Conservation (phyloP, 2,797 vertebrate genomes). For the Pseudochirops cupreus region DNA sequence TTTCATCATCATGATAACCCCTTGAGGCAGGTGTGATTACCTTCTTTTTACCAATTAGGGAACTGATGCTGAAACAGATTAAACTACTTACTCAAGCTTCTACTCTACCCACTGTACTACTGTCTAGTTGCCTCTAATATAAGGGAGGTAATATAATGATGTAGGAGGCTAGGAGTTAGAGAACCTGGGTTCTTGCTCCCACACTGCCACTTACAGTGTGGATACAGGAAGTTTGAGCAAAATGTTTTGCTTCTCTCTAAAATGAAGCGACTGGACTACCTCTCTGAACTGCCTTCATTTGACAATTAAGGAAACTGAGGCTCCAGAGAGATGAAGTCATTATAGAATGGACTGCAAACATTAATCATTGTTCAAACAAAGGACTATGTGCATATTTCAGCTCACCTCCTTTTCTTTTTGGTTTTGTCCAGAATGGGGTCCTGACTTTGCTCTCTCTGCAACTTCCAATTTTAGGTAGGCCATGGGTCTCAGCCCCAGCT, state of each 20-base stretch:
- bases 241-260: background rate
- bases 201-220: background rate
- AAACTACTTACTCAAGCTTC: background rate
- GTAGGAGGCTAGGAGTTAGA: background rate
- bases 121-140: background rate
- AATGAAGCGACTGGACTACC: background rate
- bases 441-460: background rate
- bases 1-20: background rate
- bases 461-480: background rate
- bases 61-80: background rate
- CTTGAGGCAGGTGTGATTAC: background rate
- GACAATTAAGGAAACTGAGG: conserved; percentile 27
- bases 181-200: background rate
- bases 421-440: background rate
- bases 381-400: background rate
- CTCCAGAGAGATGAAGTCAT: background rate
- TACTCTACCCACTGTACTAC: background rate
- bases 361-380: background rate
- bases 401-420: conserved; percentile 8
- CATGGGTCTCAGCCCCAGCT: background rate
- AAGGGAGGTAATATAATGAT: background rate
- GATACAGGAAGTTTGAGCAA: background rate
- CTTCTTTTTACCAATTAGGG: background rate
- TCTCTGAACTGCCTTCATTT: background rate
- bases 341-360: background rate